phyloP scores from a whole-genome alignment of 2,888 invertebrate genomes.

The Agrilus mali region DNA sequence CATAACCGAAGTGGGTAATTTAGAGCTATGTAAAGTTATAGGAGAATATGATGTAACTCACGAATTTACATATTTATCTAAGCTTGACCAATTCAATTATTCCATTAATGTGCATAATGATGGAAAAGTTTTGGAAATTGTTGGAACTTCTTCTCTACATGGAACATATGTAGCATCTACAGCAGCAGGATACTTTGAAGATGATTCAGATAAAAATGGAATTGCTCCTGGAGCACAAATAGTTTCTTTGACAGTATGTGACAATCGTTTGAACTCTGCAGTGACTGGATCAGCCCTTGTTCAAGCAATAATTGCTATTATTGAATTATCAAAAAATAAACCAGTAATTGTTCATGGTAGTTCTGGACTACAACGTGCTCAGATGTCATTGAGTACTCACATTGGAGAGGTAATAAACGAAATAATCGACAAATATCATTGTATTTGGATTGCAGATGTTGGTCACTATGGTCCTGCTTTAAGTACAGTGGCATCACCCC shows the following conservation, averaged over 20 bases:
- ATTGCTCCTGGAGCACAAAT: slow-evolving; percentile 94
- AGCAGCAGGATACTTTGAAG: slow-evolving; percentile 80
- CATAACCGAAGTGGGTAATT: slow-evolving; percentile 69
- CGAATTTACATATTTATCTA: slow-evolving; percentile 64
- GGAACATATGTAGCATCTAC: slow-evolving; percentile 98
- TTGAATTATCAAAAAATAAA: slow-evolving; percentile 50
- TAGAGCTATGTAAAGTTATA: slow-evolving; percentile 62
- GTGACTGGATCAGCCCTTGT: slow-evolving; percentile 92
- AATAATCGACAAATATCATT: slow-evolving; percentile 82
- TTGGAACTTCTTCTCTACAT: slow-evolving; percentile 63
- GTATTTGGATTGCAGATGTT: slow-evolving; percentile 87
- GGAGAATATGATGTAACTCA: slow-evolving; percentile 71
- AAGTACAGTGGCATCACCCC: slow-evolving; percentile 82
- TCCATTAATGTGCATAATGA: slow-evolving; percentile 85
- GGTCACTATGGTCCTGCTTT: slow-evolving; percentile 93
- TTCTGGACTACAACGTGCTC: slow-evolving; percentile 94
- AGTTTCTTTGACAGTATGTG: slow-evolving; percentile 87
- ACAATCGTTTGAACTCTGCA: slow-evolving; percentile 84
- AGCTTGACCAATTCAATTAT: slow-evolving; percentile 71
- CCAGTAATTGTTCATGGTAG: slow-evolving; percentile 87
- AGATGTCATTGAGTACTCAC: slow-evolving; percentile 37
- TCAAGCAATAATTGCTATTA: slow-evolving; percentile 79
- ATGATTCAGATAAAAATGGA: slow-evolving; percentile 79
- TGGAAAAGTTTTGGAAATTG: slow-evolving; percentile 87
- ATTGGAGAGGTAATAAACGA: slow-evolving; percentile 75